Evolutionary conservation across 2,113 vertebrate species (phyloP).

Genomic region (Chionodraco myersi): DNA sequence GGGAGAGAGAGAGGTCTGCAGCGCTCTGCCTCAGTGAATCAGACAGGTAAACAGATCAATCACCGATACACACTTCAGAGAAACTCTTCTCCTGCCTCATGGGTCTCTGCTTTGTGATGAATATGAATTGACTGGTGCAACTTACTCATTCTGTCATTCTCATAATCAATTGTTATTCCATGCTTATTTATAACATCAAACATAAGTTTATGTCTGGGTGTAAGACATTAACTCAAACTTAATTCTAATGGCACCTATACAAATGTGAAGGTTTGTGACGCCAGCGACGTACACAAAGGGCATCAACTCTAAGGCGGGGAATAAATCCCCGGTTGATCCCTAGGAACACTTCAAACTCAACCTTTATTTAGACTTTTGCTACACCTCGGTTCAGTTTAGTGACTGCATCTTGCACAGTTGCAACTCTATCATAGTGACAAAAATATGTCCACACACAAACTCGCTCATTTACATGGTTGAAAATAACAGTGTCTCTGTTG

Average conservation of each 20-base stretch:
- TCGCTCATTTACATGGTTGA: too few species aligned
- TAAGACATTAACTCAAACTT: background rate
- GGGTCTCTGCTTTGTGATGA: conserved; percentile 34
- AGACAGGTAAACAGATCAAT: conserved; percentile 78
- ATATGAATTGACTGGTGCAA: conserved; percentile 49
- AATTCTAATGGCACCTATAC: too few species aligned
- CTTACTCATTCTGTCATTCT: conserved; percentile 19
- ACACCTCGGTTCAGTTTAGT: too few species aligned
- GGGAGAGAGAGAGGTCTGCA: conserved; percentile 42
- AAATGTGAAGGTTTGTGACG: too few species aligned
- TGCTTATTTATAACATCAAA: background rate
- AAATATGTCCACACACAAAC: too few species aligned
- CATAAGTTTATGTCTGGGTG: background rate
- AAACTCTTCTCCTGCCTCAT: conserved; percentile 49
- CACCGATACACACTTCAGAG: conserved; percentile 64
- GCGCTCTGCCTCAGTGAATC: conserved; percentile 61
- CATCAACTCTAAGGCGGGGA: too few species aligned
- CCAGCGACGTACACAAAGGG: too few species aligned
- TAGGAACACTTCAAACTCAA: too few species aligned
- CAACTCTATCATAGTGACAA: too few species aligned
- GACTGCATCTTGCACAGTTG: too few species aligned
- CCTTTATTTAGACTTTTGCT: too few species aligned
- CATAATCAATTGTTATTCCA: conserved; percentile 26
- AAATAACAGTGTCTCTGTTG: background rate
- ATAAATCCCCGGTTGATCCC: too few species aligned